Base-by-base conservation (phyloP, 2,113 vertebrate genomes). In the Todiramphus saurophagus region DNA sequence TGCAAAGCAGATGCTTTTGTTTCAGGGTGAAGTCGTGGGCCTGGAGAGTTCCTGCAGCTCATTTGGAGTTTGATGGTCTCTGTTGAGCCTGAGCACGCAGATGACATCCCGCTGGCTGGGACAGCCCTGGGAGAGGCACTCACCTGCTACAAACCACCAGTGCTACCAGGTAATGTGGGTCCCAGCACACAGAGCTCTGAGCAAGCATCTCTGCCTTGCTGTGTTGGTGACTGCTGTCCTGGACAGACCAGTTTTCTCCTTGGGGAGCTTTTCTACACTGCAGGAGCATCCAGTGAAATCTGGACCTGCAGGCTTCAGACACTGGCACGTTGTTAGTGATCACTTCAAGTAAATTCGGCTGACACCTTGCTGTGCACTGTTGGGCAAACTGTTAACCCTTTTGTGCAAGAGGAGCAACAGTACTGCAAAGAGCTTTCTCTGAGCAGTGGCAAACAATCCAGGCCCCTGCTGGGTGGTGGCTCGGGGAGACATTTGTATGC, bases 201-300 rank as follows among this genome's bases (percentile, higher is more conserved):
- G 44, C 60, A 8, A n/a, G 10, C 1, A 2, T 13, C 39, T 10
- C 60, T 62, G 23, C 51, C 16, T 5, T 7, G 56, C 58, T 19
- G 30, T 7, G 30, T 9, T 13, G 0, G 23, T 8, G 10, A 8
- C 41, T 23, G n/a, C 62, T 56, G 39, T 19, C 51, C 67, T 15
- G 60, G 48, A 24, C 39, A 39, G 48, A 30, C 5, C 3, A 13
- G 31, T 5, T 16, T 39, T 27, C 63, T 80, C 50, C 37, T 28
- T 0, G 1, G 46, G 19, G 41, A 21, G 35, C 12, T n/a, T 20
- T n/a, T 25, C 75, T 33, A 11, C 21, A 2, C 46, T 0, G 2
- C 67, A 7, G 44, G n/a, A 73, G 44, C 75, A 25, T 8, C 56
- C 6, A 23, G 24, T 30, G 27, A 12, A 24, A 3, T 25, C 25